Conservation (phyloP, 2,888 invertebrate genomes). For the Dasysyrphus albostriatus region DNA sequence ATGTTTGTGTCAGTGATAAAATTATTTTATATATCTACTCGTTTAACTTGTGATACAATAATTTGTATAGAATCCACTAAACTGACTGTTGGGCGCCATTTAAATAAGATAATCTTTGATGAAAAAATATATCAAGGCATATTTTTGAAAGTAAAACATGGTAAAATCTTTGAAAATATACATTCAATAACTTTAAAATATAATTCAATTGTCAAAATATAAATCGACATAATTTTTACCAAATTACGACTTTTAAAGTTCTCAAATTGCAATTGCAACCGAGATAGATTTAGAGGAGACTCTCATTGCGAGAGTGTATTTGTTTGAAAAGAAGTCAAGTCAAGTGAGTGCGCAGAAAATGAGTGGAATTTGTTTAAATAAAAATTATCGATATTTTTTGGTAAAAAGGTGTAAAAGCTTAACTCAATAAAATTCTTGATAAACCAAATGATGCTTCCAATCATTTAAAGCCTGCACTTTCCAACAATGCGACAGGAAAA, state of each 20-base stretch:
- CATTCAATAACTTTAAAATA: not conserved
- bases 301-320: too few species aligned
- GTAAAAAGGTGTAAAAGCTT: not conserved
- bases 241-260: too few species aligned
- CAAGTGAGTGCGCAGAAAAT: too few species aligned
- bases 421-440: not conserved
- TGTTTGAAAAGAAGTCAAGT: too few species aligned
- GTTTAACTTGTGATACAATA: conserved; percentile 56
- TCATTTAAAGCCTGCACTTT: not conserved
- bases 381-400: not conserved
- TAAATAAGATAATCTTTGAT: not conserved
- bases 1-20: conserved; percentile 61
- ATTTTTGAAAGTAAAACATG: not conserved
- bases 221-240: too few species aligned
- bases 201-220: too few species aligned
- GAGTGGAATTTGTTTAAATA: too few species aligned
- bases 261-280: too few species aligned
- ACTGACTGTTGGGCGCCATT: conserved; percentile 14
- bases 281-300: too few species aligned
- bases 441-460: not conserved
- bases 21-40: conserved; percentile 51
- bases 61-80: conserved; percentile 37
- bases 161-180: not conserved
- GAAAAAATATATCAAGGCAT: not conserved
- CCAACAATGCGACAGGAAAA: conserved; percentile 19